Evolutionary conservation across 2,113 vertebrate species (phyloP).

Genomic region (Cromileptes altivelis): DNA sequence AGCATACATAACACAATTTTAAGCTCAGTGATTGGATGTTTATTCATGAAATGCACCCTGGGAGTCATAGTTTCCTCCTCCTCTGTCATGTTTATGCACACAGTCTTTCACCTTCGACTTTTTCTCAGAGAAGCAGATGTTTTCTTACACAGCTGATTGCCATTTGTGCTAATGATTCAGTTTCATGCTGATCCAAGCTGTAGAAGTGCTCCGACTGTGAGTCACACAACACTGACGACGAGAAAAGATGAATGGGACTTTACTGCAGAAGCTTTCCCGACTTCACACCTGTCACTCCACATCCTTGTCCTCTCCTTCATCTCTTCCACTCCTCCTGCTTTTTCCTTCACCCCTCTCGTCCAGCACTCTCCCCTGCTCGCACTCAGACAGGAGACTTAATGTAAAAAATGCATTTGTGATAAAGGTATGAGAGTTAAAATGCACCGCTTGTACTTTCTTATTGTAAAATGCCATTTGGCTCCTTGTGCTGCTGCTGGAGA

Average conservation of each 20-base stretch:
- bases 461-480: slow-evolving; percentile 41
- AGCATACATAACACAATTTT: too few species aligned
- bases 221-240: background rate
- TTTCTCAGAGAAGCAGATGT: background rate
- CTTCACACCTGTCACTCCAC: background rate
- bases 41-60: background rate
- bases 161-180: background rate
- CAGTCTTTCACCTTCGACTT: background rate
- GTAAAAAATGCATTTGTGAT: slow-evolving; percentile 20
- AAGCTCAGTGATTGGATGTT: background rate
- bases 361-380: background rate
- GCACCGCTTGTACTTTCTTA: slow-evolving; percentile 3
- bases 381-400: background rate
- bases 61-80: background rate
- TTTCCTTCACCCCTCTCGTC: background rate
- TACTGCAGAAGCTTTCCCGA: background rate
- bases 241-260: background rate
- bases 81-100: background rate
- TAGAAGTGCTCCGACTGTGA: slow-evolving; percentile 2
- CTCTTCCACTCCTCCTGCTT: background rate
- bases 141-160: background rate
- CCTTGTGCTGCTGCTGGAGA: slow-evolving; percentile 30
- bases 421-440: slow-evolving; percentile 7
- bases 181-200: background rate
- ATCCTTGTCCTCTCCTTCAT: background rate